These are phyloP conservation scores for Rhabdomys dilectus DNA, from an alignment of 2,113 vertebrate species.

Conservation along the genomic window DNA sequence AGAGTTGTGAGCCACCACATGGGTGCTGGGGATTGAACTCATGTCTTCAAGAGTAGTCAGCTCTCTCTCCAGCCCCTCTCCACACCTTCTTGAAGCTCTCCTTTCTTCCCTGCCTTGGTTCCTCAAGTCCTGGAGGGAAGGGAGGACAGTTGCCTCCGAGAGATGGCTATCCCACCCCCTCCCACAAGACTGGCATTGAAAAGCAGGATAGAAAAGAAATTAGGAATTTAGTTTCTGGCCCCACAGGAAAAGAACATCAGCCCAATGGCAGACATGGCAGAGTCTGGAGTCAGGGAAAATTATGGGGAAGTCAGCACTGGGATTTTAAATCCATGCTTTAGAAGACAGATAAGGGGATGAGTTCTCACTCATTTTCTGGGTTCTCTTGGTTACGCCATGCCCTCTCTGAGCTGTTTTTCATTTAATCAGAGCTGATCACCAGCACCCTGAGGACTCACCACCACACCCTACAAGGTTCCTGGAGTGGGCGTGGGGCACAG, in stretches of 20 bases:
- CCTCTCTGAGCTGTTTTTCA: neutral
- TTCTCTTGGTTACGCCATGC: neutral
- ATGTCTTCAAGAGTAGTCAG: neutral
- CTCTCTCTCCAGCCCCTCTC: neutral
- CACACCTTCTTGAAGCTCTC: neutral
- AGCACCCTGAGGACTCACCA: neutral
- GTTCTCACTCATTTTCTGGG: neutral
- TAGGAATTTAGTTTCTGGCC: neutral
- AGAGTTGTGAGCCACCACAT: neutral
- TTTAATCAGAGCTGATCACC: neutral
- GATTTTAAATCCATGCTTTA: neutral
- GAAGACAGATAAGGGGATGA: neutral
- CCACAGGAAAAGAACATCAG: neutral
- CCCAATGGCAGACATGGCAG: fast-evolving
- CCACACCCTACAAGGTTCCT: neutral
- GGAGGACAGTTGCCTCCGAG: neutral
- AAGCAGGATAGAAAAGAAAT: neutral
- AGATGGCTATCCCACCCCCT: neutral
- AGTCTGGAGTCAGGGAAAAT: neutral
- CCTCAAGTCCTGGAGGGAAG: neutral
- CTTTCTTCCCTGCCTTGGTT: neutral
- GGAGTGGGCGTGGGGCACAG: neutral
- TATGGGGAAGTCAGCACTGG: neutral
- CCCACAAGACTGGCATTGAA: neutral
- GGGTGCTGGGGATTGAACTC: neutral